These are phyloP conservation scores for Cavia aperea DNA, from an alignment of 2,113 vertebrate genomes.

Conservation along the genomic window DNA sequence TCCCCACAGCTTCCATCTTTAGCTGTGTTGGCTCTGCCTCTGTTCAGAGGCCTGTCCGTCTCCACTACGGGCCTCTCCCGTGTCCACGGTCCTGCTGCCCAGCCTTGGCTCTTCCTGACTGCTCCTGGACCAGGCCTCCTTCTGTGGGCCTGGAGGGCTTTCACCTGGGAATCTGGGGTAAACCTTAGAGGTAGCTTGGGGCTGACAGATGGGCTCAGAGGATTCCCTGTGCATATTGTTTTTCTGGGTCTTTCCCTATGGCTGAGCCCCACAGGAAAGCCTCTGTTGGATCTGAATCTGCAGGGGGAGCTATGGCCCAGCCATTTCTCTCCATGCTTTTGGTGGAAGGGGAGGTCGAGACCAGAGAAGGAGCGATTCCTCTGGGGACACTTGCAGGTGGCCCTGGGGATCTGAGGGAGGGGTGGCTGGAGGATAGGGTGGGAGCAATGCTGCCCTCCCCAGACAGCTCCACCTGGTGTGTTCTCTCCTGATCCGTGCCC, in stretches of 20 bases:
- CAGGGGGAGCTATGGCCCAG: rapidly evolving
- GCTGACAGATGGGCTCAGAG: not conserved
- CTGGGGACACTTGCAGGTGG: not conserved
- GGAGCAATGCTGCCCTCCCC: not conserved
- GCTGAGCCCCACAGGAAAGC: not conserved
- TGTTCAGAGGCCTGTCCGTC: not conserved
- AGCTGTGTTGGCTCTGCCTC: not conserved
- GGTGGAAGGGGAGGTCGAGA: not conserved
- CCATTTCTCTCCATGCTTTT: rapidly evolving
- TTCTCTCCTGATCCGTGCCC: not conserved
- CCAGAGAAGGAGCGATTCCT: not conserved
- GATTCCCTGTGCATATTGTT: rapidly evolving
- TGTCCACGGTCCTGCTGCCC: not conserved
- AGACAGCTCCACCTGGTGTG: not conserved
- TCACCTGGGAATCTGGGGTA: not conserved
- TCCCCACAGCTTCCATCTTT: too few species aligned
- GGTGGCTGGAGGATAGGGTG: not conserved
- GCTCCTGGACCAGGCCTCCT: rapidly evolving
- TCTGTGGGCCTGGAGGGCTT: not conserved
- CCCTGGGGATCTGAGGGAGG: not conserved
- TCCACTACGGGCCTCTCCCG: not conserved
- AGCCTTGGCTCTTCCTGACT: not conserved
- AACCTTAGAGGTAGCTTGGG: rapidly evolving
- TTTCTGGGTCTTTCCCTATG: not conserved
- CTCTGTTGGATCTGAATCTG: not conserved